Evolutionary conservation across 2,888 invertebrate genomes (phyloP).

Genomic region (Drosophila eohydei): DNA sequence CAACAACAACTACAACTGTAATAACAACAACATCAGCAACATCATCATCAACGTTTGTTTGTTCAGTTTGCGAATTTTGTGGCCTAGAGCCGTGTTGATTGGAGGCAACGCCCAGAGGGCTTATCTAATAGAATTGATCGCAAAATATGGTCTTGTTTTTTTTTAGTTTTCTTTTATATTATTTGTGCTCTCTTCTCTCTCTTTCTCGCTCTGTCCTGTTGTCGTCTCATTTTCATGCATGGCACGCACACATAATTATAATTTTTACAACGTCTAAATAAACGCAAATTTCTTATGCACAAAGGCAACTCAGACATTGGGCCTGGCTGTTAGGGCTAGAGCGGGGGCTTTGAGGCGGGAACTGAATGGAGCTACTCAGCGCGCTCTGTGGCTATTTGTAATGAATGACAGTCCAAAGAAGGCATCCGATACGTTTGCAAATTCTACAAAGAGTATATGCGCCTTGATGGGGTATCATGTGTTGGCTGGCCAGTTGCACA

Average conservation of each 20-base stretch:
- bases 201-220: background rate
- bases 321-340: background rate
- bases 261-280: conserved; percentile 80
- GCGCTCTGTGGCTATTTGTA: conserved; percentile 43
- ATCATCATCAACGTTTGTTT: conserved; percentile 58
- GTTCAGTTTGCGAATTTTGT: conserved; percentile 54
- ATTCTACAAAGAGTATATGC: conserved; percentile 31
- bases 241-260: conserved; percentile 78
- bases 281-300: conserved; percentile 76
- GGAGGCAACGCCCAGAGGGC: conserved; percentile 36
- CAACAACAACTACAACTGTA: conserved; percentile 27
- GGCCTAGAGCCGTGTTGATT: conserved; percentile 36
- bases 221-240: conserved; percentile 49
- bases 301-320: conserved; percentile 48
- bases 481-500: background rate
- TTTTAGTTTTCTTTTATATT: conserved; percentile 29
- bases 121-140: conserved; percentile 76
- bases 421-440: conserved; percentile 46
- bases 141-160: conserved; percentile 71
- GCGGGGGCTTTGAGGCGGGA: conserved; percentile 1
- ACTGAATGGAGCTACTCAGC: background rate
- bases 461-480: background rate
- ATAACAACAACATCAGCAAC: conserved; percentile 16
- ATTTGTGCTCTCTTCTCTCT: background rate
- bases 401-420: conserved; percentile 69